Evolutionary conservation across 1,140 invertebrate genomes (phyloP), one percentile per base, ranked within the genome.

Genomic region (Drosophila santomea): DNA sequence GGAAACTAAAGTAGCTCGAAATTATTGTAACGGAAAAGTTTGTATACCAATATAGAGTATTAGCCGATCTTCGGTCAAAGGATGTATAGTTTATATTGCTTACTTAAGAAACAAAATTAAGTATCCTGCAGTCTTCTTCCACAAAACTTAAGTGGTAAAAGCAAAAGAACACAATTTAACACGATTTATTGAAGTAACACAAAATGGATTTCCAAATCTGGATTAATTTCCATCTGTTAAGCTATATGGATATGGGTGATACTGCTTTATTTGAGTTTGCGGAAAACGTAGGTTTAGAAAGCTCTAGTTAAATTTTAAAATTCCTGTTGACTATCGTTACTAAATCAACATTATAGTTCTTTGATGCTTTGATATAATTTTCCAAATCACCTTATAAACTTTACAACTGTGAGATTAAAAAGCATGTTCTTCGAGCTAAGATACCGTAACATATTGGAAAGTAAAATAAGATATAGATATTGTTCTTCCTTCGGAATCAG

Each of bases 31-130:
- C 51, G 36, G 35, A 57, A n/a, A 43, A 32, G n/a, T 64, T 64
- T 69, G 67, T 71, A 71, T 69, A 71, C 67, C 67, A 71, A 57
- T 41, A 47, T 69, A 71, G 67, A 71, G 67, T 71, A 71, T 71
- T 71, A 71, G 28, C 67, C 67, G 67, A 36, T 48, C 45, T 48
- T 57, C 63, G 67, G 67, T 57, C 63, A 14, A 54, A 14, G 12
- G 45, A 15, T 71, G 43, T 41, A 17, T 41, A 39, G 4, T 20
- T 44, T 35, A 63, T 51, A 41, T 64, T 64, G 3, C 20, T 64
- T 50, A 23, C 45, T 43, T 55, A 43, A 63, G 45, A 15, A 36
- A 36, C n/a, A 23, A 47, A 38, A 63, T 28, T 35, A 63, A 41
- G 60, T 52, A 54, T 20, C 38, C n/a, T 14, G 45, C 52, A 69